phyloP scores from a whole-genome alignment of 2,113 vertebrate genomes.

The Microcebus jonahi region DNA sequence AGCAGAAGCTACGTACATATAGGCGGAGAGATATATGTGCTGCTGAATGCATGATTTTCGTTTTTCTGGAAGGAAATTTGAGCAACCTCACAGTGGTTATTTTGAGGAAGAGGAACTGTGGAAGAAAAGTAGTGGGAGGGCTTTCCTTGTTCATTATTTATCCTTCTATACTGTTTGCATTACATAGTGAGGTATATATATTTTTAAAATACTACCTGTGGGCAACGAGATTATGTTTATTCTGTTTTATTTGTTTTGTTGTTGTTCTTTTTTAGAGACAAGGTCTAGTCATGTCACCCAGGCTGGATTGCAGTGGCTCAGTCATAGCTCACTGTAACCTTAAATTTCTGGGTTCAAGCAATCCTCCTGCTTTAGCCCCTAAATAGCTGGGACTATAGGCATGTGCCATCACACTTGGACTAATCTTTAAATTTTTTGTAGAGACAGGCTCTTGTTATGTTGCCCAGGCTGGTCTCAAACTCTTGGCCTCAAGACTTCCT shows the following conservation, averaged over 20 bases:
- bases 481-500: no score
- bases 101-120: neutral
- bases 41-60: neutral
- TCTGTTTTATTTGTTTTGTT: neutral
- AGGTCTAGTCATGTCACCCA: neutral
- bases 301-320: neutral
- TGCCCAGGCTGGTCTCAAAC: no score
- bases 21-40: neutral
- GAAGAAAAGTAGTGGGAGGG: neutral
- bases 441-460: no score
- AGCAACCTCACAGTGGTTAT: neutral
- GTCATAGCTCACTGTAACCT: neutral
- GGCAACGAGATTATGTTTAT: neutral
- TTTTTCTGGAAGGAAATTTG: constrained; percentile 2
- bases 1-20: neutral
- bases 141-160: neutral
- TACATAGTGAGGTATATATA: neutral
- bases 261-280: neutral
- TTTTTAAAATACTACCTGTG: neutral
- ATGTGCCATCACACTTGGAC: no score
- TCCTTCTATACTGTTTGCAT: neutral
- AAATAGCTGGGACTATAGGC: neutral
- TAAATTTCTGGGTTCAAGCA: neutral
- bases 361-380: neutral
- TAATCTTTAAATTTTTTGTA: no score